These are phyloP conservation scores for Microctonus hyperodae DNA, from an alignment of 2,888 invertebrate species.

Conservation along the genomic window DNA sequence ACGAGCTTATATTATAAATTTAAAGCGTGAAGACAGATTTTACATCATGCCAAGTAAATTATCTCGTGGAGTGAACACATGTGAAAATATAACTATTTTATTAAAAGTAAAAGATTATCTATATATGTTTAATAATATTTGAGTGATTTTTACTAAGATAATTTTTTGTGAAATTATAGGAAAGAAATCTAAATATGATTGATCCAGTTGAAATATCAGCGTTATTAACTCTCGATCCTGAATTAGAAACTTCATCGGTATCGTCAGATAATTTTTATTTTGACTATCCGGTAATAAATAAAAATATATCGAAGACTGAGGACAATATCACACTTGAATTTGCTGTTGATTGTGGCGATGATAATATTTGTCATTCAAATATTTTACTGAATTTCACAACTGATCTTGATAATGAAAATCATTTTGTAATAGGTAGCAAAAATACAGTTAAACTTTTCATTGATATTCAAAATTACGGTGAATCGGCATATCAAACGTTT, in stretches of 20 bases:
- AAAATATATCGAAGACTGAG: constrained; percentile 41
- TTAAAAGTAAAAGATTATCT: constrained; percentile 40
- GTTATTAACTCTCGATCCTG: constrained; percentile 37
- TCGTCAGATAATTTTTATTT: constrained; percentile 42
- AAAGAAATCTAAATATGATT: constrained; percentile 45
- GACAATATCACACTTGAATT: constrained; percentile 49
- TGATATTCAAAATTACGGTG: constrained; percentile 41
- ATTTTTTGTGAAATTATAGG: constrained; percentile 40
- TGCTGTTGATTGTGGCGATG: constrained; percentile 52
- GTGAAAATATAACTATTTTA: constrained; percentile 37
- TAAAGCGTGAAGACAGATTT: constrained; percentile 30
- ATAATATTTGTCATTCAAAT: constrained; percentile 50
- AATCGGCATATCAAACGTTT: constrained; percentile 43
- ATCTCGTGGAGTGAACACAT: constrained; percentile 25
- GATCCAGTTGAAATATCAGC: constrained; percentile 47
- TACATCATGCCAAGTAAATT: constrained; percentile 37
- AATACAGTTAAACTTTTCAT: constrained; percentile 50
- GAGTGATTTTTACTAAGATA: background rate
- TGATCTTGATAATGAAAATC: constrained; percentile 35
- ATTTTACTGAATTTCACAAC: constrained; percentile 41
- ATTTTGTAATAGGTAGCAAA: constrained; percentile 56
- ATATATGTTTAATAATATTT: constrained; percentile 1
- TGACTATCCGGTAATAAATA: constrained; percentile 48
- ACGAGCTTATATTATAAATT: constrained; percentile 38
- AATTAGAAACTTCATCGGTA: constrained; percentile 14